These are phyloP conservation scores for Listronotus oregonensis DNA, from an alignment of 1,140 invertebrate genomes.

Conservation along the genomic window DNA sequence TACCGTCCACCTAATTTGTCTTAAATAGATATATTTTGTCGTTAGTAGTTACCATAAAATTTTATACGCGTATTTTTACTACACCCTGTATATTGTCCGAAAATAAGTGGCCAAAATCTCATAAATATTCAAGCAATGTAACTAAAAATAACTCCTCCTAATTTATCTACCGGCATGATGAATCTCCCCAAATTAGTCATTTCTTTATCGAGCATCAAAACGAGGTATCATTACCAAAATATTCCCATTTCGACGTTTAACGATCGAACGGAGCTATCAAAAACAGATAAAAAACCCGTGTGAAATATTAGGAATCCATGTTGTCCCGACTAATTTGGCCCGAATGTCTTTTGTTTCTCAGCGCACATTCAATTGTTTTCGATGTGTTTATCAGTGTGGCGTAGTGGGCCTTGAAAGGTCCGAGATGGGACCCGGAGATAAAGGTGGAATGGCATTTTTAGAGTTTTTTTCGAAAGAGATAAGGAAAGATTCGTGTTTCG, in stretches of 20 bases:
- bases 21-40: too few relatives aligned
- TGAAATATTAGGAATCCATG: constrained; percentile 36
- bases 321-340: constrained; percentile 34
- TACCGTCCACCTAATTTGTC: too few relatives aligned
- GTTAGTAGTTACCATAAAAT: too few relatives aligned
- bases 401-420: constrained; percentile 35
- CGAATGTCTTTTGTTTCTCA: constrained; percentile 34
- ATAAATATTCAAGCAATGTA: too few relatives aligned
- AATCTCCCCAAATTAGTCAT: constrained; percentile 11
- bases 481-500: constrained; percentile 32
- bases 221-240: constrained; percentile 18
- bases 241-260: constrained; percentile 22
- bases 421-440: constrained; percentile 31
- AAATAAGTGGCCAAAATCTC: too few relatives aligned
- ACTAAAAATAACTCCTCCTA: too few relatives aligned
- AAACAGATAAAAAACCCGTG: constrained; percentile 9
- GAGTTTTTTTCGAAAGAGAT: constrained; percentile 26
- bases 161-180: too few relatives aligned
- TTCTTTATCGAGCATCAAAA: constrained; percentile 19
- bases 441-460: constrained; percentile 31
- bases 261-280: constrained; percentile 4
- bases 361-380: constrained; percentile 36
- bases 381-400: constrained; percentile 31
- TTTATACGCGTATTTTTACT: too few relatives aligned
- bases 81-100: too few relatives aligned